Conservation (phyloP, 2,888 invertebrate genomes). For the Apamea anceps region DNA sequence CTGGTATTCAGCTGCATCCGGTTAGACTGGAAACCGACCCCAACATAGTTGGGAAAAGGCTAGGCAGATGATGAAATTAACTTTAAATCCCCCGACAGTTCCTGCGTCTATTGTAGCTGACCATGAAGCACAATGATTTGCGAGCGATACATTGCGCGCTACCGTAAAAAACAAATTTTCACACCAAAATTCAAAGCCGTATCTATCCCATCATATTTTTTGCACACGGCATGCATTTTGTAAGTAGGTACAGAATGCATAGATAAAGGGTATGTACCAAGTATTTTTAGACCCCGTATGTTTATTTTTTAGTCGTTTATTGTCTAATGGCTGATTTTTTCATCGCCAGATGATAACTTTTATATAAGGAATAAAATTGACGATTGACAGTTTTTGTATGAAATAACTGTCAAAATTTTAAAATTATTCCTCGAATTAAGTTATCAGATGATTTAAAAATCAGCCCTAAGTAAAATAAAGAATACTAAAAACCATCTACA, state of each 20-base stretch:
- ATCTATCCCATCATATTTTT: not conserved
- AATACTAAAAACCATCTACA: too few species aligned
- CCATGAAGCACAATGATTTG: not conserved
- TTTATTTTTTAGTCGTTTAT: not conserved
- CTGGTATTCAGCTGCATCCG: too few species aligned
- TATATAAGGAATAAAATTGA: too few species aligned
- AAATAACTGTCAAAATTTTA: too few species aligned
- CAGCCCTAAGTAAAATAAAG: too few species aligned
- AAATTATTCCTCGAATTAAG: too few species aligned
- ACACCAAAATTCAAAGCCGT: not conserved
- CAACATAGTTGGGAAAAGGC: too few species aligned
- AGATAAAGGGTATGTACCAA: not conserved
- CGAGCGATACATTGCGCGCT: not conserved
- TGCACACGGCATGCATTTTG: not conserved
- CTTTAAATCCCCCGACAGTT: not conserved
- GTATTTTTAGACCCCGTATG: not conserved
- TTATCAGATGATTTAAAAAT: too few species aligned
- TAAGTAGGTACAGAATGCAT: not conserved
- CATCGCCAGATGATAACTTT: too few species aligned
- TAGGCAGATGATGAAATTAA: not conserved
- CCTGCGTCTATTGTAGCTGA: not conserved
- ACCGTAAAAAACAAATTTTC: not conserved
- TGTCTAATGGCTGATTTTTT: too few species aligned
- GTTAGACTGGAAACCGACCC: too few species aligned
- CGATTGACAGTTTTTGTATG: too few species aligned